Evolutionary conservation across 1,140 invertebrate genomes (phyloP).

Genomic region (Melitaea cinxia): DNA sequence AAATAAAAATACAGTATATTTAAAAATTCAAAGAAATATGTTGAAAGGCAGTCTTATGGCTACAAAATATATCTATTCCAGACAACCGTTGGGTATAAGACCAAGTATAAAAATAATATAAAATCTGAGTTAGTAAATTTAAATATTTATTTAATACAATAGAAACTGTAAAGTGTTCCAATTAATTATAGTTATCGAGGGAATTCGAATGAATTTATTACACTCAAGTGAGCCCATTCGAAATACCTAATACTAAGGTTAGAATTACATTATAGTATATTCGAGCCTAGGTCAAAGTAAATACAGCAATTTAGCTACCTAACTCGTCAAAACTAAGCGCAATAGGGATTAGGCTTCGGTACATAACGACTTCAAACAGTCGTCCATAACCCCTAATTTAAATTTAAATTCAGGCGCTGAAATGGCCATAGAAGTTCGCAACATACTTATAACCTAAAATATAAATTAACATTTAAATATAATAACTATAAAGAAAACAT

Average conservation of each 20-base stretch:
- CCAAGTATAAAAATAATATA: too few species aligned
- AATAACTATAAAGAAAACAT: too few species aligned
- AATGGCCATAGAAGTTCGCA: background rate
- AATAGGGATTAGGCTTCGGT: background rate
- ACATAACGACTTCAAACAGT: background rate
- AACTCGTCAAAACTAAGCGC: slow-evolving; percentile 3
- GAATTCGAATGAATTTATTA: slow-evolving; percentile 8
- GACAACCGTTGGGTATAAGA: too few species aligned
- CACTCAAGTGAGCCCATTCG: background rate
- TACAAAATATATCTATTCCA: background rate
- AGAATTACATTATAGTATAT: slow-evolving; percentile 1
- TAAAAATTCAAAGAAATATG: too few species aligned
- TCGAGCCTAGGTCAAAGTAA: slow-evolving; percentile 2
- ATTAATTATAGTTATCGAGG: slow-evolving; percentile 36
- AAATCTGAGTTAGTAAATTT: too few species aligned
- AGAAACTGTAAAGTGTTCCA: slow-evolving; percentile 35
- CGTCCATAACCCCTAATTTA: slow-evolving; percentile 6
- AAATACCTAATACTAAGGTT: slow-evolving; percentile 1
- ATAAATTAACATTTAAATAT: background rate
- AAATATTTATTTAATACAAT: background rate
- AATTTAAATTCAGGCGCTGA: background rate
- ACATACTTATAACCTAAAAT: too few species aligned
- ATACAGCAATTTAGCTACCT: background rate
- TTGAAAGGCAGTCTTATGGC: too few species aligned
- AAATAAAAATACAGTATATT: too few species aligned